Conservation (phyloP, 2,888 invertebrate species). For the Monoplex corrugatus region DNA sequence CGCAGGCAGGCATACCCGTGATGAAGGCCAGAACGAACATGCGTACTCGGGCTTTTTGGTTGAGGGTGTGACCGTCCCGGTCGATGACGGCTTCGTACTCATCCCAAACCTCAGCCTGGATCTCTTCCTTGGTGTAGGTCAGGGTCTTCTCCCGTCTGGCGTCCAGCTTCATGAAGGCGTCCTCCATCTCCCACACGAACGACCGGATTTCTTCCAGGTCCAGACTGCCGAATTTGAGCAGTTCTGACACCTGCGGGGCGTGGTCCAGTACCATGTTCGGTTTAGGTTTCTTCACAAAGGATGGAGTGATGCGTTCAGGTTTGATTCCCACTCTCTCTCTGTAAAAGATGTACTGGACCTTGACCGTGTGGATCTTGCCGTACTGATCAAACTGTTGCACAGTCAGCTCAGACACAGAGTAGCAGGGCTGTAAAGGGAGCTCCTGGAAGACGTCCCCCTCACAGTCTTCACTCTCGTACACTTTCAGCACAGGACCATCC, state of each 20-base stretch:
- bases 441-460: constrained; percentile 97
- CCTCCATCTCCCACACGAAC: constrained; percentile 95
- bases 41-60: constrained; percentile 95
- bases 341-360: constrained; percentile 96
- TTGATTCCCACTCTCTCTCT: constrained; percentile 94
- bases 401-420: constrained; percentile 90
- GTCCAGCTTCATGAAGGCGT: constrained; percentile 86
- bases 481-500: constrained; percentile 85
- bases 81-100: constrained; percentile 80
- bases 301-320: constrained; percentile 79
- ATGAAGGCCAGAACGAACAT: constrained; percentile 98
- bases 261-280: constrained; percentile 89
- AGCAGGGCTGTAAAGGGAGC: constrained; percentile 95
- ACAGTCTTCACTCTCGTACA: constrained; percentile 88
- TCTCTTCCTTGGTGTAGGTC: constrained; percentile 81
- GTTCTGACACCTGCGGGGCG: constrained; percentile 95
- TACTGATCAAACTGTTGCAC: constrained; percentile 98
- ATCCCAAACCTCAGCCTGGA: constrained; percentile 80
- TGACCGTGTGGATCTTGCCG: constrained; percentile 99
- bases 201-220: constrained; percentile 94
- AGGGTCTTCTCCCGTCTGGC: constrained; percentile 78
- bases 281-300: constrained; percentile 80
- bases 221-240: constrained; percentile 96
- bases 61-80: constrained; percentile 75
- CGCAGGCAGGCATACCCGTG: constrained; percentile 95